phyloP scores from a whole-genome alignment of 2,888 invertebrate genomes.

The Lasioglossum marginatum region DNA sequence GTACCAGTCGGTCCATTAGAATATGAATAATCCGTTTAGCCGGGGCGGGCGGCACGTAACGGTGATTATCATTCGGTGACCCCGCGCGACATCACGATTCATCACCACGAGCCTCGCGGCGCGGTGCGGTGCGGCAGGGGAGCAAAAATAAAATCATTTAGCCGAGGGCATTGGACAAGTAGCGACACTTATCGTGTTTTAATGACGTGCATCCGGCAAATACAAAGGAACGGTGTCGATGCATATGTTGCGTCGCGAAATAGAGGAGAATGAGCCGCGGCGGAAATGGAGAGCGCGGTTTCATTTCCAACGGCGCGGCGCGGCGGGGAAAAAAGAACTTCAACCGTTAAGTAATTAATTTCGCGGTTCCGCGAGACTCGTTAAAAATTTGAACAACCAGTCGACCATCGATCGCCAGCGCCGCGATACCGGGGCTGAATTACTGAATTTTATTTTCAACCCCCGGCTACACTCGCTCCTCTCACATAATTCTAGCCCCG shows the following conservation, averaged over 20 bases:
- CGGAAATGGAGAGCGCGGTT: slow-evolving; percentile 24
- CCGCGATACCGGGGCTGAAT: slow-evolving; percentile 43
- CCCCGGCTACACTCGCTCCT: background rate
- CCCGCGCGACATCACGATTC: background rate
- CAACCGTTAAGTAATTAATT: slow-evolving; percentile 68
- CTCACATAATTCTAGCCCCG: slow-evolving; percentile 16
- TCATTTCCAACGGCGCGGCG: slow-evolving; percentile 11
- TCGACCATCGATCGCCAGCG: slow-evolving; percentile 55
- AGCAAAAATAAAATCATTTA: slow-evolving; percentile 10
- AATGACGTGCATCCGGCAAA: slow-evolving; percentile 35
- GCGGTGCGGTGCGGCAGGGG: background rate
- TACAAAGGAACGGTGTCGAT: slow-evolving; percentile 35
- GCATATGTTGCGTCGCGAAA: slow-evolving; percentile 18
- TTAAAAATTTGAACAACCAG: slow-evolving; percentile 66
- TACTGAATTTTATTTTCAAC: slow-evolving; percentile 46
- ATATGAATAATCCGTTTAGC: slow-evolving; percentile 11
- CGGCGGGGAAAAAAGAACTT: slow-evolving; percentile 42
- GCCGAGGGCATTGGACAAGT: slow-evolving; percentile 20
- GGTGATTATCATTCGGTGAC: background rate
- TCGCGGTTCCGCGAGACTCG: slow-evolving; percentile 59
- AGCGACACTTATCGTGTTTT: slow-evolving; percentile 38
- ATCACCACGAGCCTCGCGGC: background rate
- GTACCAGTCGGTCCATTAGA: background rate
- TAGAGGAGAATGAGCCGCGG: slow-evolving; percentile 26
- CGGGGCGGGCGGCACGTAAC: background rate